Conservation (phyloP, 2,888 invertebrate genomes). For the Hypomecis punctinalis region DNA sequence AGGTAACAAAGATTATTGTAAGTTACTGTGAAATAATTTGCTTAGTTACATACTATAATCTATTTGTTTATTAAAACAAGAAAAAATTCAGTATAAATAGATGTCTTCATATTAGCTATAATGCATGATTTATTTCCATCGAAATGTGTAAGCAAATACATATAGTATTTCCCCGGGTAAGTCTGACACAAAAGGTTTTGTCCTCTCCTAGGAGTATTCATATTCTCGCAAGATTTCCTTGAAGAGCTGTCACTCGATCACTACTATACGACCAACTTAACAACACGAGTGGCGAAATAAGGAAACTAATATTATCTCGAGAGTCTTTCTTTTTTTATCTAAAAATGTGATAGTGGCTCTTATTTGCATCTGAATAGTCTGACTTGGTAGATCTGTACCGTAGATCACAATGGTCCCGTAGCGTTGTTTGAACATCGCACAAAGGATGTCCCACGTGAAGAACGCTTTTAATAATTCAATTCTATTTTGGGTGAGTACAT, state of each 20-base stretch:
- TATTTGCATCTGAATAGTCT: neutral
- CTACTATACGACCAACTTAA: neutral
- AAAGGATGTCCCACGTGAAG: slow-evolving; percentile 31
- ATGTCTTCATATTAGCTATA: too few species aligned
- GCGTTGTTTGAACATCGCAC: slow-evolving; percentile 31
- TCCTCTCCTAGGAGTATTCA: slow-evolving; percentile 15
- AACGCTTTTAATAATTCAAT: slow-evolving; percentile 33
- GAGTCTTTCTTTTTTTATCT: neutral
- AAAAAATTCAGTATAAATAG: too few species aligned
- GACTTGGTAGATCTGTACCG: slow-evolving; percentile 3
- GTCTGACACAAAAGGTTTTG: slow-evolving; percentile 12
- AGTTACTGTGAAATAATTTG: too few species aligned
- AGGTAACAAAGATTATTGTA: too few species aligned
- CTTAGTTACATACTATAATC: too few species aligned
- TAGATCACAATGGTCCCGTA: slow-evolving; percentile 29
- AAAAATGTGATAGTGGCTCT: neutral
- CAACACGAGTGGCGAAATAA: neutral
- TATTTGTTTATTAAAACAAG: too few species aligned
- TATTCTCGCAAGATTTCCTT: slow-evolving; percentile 4
- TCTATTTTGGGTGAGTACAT: slow-evolving; percentile 10
- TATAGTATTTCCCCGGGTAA: slow-evolving; percentile 10
- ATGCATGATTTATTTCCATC: neutral
- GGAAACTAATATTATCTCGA: neutral
- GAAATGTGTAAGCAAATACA: slow-evolving; percentile 5
- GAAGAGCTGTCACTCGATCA: slow-evolving; percentile 25